Base-by-base conservation (phyloP, 2,888 invertebrate genomes). In the Sycophila texana region DNA sequence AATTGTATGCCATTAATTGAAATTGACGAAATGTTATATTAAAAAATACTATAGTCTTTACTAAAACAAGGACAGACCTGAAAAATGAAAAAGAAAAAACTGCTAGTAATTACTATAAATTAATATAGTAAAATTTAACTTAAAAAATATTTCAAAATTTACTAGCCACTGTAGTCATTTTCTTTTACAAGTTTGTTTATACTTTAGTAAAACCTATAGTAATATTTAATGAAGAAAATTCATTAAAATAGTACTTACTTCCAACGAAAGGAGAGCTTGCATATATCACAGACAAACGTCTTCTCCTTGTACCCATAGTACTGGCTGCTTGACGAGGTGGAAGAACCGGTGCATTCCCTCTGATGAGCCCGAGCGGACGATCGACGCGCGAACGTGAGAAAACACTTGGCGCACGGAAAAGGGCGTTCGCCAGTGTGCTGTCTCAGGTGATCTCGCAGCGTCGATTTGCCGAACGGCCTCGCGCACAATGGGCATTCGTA, bases 391-490 rank as follows among this genome's bases (percentile, higher is more conserved):
- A 96, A 96, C 81, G 92, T 92, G 0, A 92, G 91, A 0, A 90
- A 90, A 86, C 96, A 96, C 0, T 91, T 89, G 2, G 79, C 57
- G 84, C 96, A 96, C 3, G 91, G 90, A 84, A 93, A 95, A 0
- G 95, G 94, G 79, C 94, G 92, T 86, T 96, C 96, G 47, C 94
- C 93, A 0, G 96, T 96, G 86, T 96, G 96, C 74, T 93, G 92
- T 51, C 95, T 92, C 61, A 96, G 89, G 88, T 96, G 96, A 77
- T 93, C 92, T 1, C 94, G 92, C 18, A 96, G 89, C 0, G 95
- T 94, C 13, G 92, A 90, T 86, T 95, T 96, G 13, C 91, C 91
- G 83, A 94, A 95, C 7, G 88, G 87, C 86, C 94, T 95, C 0
- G 92, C 91, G 86, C 96, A 96, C 39, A 94, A 85, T 0, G 95